These are phyloP conservation scores for Coluber constrictor DNA, from an alignment of 2,797 vertebrate genomes.

Conservation along the genomic window DNA sequence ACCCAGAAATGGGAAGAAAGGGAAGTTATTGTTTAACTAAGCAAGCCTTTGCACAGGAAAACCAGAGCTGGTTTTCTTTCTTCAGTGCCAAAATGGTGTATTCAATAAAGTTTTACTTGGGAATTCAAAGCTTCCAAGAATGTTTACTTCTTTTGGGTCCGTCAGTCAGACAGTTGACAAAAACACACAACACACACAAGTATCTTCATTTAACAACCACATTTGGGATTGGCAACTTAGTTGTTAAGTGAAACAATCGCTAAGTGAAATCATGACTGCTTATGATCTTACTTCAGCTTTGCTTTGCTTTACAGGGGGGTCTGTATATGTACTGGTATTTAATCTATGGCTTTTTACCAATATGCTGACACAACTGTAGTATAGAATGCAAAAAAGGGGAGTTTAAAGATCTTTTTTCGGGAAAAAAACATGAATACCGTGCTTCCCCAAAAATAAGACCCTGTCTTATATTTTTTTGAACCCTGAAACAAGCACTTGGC, in stretches of 20 bases:
- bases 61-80: too few species aligned
- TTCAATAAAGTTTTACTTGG: too few species aligned
- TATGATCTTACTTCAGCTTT: background rate
- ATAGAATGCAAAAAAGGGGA: background rate
- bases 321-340: background rate
- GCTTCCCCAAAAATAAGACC: too few species aligned
- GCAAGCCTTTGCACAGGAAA: too few species aligned
- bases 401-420: background rate
- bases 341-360: background rate
- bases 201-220: background rate
- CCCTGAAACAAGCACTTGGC: too few species aligned
- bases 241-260: background rate
- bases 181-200: background rate
- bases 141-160: too few species aligned
- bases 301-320: background rate
- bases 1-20: too few species aligned
- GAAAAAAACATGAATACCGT: background rate
- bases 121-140: too few species aligned
- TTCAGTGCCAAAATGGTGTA: too few species aligned
- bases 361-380: background rate
- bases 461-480: too few species aligned
- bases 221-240: background rate
- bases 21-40: too few species aligned
- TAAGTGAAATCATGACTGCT: background rate
- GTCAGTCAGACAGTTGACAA: background rate